phyloP scores from a whole-genome alignment of 1,140 invertebrate species.

The Zaprionus kolodkinae region DNA sequence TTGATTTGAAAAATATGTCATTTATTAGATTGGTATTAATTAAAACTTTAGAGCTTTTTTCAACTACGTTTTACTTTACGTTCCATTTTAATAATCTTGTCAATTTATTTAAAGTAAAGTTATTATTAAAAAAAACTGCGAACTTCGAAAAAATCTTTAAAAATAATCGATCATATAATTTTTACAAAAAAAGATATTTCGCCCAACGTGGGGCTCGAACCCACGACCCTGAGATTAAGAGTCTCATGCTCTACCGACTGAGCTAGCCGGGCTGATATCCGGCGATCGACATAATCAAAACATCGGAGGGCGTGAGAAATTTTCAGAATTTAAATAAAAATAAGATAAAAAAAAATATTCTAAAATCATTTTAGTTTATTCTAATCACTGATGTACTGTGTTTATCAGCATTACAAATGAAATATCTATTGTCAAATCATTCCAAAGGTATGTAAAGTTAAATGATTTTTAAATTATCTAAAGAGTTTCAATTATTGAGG shows the following conservation, averaged over 20 bases:
- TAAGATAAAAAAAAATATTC: not conserved
- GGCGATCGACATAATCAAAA: rapidly evolving
- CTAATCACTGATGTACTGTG: not conserved
- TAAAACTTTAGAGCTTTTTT: too few relatives aligned
- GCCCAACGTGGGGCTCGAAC: constrained; percentile 90
- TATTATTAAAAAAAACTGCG: too few relatives aligned
- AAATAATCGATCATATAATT: not conserved
- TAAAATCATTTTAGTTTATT: not conserved
- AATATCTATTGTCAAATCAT: too few relatives aligned
- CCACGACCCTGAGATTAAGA: constrained; percentile 97
- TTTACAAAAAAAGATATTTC: not conserved
- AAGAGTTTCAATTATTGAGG: not conserved
- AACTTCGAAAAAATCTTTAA: not conserved
- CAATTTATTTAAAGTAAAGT: too few relatives aligned
- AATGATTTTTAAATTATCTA: not conserved
- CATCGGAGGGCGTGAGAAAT: not conserved
- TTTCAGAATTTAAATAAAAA: not conserved
- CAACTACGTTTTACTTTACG: too few relatives aligned
- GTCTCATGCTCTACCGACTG: constrained; percentile 96
- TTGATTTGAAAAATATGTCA: too few relatives aligned
- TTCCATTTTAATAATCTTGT: too few relatives aligned
- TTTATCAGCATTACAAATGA: not conserved
- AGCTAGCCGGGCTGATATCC: constrained; percentile 89
- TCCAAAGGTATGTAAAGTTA: not conserved
- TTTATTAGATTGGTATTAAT: too few relatives aligned